Conservation (phyloP, 2,113 vertebrate species). For the Ochotona princeps region DNA sequence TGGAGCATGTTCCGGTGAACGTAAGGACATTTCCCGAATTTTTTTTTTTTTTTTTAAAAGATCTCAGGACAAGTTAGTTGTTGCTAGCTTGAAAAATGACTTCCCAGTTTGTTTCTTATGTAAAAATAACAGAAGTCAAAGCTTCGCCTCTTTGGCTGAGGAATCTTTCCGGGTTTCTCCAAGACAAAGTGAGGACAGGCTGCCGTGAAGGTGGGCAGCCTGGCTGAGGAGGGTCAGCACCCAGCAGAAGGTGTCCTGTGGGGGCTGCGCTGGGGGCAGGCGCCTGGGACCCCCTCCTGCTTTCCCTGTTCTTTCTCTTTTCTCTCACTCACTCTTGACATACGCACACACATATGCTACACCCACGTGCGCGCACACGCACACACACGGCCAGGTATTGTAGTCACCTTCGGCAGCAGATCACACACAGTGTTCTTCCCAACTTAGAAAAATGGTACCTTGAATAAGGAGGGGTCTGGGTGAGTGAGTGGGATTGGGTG, state of each 20-base stretch:
- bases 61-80: conserved; percentile 26
- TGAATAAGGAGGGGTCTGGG: not conserved
- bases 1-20: not conserved
- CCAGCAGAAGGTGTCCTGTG: no score
- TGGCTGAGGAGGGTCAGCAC: no score
- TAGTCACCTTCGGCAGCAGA: not conserved
- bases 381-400: not conserved
- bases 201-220: not conserved
- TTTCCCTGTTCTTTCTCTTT: not conserved
- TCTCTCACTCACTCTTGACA: not conserved
- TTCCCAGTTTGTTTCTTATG: not conserved
- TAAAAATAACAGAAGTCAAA: conserved; percentile 38
- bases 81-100: not conserved
- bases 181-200: not conserved
- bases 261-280: not conserved
- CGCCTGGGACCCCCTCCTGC: not conserved
- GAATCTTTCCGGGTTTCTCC: conserved; percentile 15
- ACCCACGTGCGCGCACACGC: not conserved
- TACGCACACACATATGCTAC: not conserved
- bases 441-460: not conserved
- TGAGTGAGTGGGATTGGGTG: not conserved
- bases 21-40: not conserved
- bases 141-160: conserved; percentile 13
- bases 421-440: not conserved
- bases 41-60: not conserved